Conservation (phyloP, 2,797 vertebrate species). For the Momotus momota region DNA sequence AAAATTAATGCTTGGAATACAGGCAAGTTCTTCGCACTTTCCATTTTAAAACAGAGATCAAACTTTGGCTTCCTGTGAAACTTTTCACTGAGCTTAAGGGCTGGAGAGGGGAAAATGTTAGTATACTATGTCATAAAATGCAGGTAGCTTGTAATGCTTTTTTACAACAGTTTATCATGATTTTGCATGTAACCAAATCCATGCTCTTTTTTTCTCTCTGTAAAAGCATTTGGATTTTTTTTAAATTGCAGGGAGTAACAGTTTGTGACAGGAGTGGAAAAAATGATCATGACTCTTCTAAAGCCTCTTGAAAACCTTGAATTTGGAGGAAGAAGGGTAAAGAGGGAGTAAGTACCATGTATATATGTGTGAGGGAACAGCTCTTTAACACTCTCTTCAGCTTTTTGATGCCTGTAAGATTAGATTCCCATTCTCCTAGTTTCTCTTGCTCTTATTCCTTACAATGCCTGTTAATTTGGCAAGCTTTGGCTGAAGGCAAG, state of each 20-base stretch:
- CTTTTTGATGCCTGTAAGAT: background rate
- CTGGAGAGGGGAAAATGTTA: background rate
- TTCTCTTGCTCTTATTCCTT: background rate
- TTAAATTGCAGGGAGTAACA: background rate
- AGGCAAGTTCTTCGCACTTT: background rate
- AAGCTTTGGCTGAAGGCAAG: background rate
- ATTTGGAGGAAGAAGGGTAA: background rate
- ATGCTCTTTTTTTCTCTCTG: background rate
- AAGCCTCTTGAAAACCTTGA: background rate
- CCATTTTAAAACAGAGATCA: background rate
- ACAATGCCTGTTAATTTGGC: background rate
- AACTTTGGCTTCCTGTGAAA: background rate
- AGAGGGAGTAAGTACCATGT: background rate
- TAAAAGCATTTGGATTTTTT: background rate
- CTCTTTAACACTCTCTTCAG: background rate
- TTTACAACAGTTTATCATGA: background rate
- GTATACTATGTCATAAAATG: background rate
- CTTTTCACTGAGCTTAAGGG: background rate
- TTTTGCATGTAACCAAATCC: background rate
- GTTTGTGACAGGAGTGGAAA: background rate
- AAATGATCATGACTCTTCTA: background rate
- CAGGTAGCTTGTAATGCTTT: background rate
- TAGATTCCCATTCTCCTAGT: background rate
- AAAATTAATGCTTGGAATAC: background rate
- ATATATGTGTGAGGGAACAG: background rate